Base-by-base conservation (phyloP, 2,888 invertebrate species). In the Blera fallax region DNA sequence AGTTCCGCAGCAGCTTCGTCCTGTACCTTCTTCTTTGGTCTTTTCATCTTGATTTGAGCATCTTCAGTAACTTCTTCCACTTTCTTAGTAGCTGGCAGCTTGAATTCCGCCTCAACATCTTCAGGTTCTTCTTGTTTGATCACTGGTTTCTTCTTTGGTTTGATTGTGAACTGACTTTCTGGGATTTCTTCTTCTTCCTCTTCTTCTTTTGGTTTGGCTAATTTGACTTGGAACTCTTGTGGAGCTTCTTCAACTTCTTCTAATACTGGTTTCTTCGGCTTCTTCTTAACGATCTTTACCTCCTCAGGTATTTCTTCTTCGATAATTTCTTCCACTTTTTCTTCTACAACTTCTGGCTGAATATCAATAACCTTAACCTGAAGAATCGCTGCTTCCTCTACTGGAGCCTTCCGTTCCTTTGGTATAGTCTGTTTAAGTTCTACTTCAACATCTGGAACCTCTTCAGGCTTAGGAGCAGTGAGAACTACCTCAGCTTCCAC, bases 1-100 rank as follows among this genome's bases (percentile, higher is more conserved):
- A 91, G 90, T 60, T 90, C 87, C 78, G 89, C 89, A 32, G 88
- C 89, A 5, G 88, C 90, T 80, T 90, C 90, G 27, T 90, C 90
- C 18, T 79, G 81, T 0, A 80, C 83, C 3, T 89, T 88, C 82
- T 90, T 89, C 79, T 90, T 90, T 0, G 88, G 24, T 85, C 89
- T 90, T 87, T 90, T 91, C 58, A 88, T 90, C 69, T 90, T 90
- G 8, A 89, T 89, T 69, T 90, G 89, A 32, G 90, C 88, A 32
- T 90, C 90, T 58, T 89, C 90, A 1, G 89, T 87, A 11, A 90
- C 89, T 80, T 91, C 89, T 80, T 91, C 89, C 1, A 89, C 87
- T 14, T 88, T 88, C 70, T 87, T 87, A n/a, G 88, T 89, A 0
- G 89, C 82, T 16, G 88, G 88, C 1, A 91, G 78, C 27, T 89